These are phyloP conservation scores for Zeugodacus cucurbitae DNA, from an alignment of 1,140 invertebrate species.

Conservation along the genomic window DNA sequence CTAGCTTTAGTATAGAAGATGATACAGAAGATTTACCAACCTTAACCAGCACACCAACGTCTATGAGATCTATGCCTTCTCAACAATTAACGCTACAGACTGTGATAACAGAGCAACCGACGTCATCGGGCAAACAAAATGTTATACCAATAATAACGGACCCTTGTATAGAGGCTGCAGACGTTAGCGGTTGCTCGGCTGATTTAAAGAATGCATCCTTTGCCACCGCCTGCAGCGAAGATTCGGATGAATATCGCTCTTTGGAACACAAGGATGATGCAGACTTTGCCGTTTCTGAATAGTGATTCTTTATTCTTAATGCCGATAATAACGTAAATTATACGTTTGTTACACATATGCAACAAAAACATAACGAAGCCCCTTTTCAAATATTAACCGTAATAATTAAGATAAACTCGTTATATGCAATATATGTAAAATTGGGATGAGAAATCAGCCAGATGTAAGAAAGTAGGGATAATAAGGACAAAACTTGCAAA, in stretches of 20 bases:
- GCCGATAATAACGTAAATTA: neutral
- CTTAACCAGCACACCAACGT: conserved; percentile 17
- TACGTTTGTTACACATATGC: neutral
- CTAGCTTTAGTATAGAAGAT: conserved; percentile 62
- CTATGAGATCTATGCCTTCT: conserved; percentile 44
- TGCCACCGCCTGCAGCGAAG: conserved; percentile 53
- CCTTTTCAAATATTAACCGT: conserved; percentile 21
- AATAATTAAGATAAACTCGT: conserved; percentile 5
- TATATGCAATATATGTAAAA: conserved; percentile 22
- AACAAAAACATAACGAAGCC: neutral
- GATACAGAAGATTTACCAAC: neutral
- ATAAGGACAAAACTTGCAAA: neutral
- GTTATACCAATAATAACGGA: conserved; percentile 62
- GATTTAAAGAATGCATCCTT: conserved; percentile 36
- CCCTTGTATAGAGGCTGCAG: conserved; percentile 59
- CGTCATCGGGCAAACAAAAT: conserved; percentile 58
- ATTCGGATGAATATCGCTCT: conserved; percentile 65
- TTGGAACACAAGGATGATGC: conserved; percentile 59
- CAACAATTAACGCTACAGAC: conserved; percentile 62
- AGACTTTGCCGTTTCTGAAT: conserved; percentile 61
- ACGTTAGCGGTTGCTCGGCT: conserved; percentile 42
- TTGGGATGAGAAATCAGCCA: neutral
- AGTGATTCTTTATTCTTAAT: conserved; percentile 47
- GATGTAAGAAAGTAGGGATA: neutral
- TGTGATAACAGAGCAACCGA: conserved; percentile 66